A percentile compares a stretch with the other conserved stretches of the same genome.
Evolutionary conservation across 1,140 invertebrate species (phyloP).

Genomic region (Agrilus planipennis): DNA sequence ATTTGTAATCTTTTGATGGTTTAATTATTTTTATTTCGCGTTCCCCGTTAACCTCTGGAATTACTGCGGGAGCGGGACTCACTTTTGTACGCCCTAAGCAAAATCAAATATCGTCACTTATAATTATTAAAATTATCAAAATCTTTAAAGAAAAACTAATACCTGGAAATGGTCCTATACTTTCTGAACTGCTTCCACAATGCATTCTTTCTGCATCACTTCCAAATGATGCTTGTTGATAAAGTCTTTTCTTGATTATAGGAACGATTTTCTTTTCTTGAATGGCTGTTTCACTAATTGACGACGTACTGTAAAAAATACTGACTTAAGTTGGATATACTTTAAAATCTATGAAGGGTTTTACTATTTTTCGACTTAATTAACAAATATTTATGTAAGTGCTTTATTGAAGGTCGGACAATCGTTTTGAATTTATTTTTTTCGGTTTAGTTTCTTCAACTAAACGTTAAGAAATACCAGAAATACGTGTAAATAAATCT

Average conservation of each 20-base stretch:
- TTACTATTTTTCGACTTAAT: too few relatives aligned
- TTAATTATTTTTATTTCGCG: constrained; percentile 48
- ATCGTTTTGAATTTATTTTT: too few relatives aligned
- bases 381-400: too few relatives aligned
- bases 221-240: constrained; percentile 37
- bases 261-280: constrained; percentile 13
- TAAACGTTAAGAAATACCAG: too few relatives aligned
- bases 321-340: too few relatives aligned
- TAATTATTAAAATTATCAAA: background rate
- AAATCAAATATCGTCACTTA: background rate
- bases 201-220: constrained; percentile 32
- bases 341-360: too few relatives aligned
- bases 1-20: constrained; percentile 47
- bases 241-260: constrained; percentile 39
- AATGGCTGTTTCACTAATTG: background rate
- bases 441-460: too few relatives aligned
- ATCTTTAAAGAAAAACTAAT: too few relatives aligned
- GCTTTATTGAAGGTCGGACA: too few relatives aligned
- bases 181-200: constrained; percentile 63
- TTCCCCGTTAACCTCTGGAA: constrained; percentile 35
- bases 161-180: constrained; percentile 38
- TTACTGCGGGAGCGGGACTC: constrained; percentile 35
- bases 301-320: too few relatives aligned
- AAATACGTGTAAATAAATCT: too few relatives aligned
- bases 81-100: constrained; percentile 17